phyloP scores from a whole-genome alignment of 2,797 vertebrate species.

The Protosalanx chinensis region DNA sequence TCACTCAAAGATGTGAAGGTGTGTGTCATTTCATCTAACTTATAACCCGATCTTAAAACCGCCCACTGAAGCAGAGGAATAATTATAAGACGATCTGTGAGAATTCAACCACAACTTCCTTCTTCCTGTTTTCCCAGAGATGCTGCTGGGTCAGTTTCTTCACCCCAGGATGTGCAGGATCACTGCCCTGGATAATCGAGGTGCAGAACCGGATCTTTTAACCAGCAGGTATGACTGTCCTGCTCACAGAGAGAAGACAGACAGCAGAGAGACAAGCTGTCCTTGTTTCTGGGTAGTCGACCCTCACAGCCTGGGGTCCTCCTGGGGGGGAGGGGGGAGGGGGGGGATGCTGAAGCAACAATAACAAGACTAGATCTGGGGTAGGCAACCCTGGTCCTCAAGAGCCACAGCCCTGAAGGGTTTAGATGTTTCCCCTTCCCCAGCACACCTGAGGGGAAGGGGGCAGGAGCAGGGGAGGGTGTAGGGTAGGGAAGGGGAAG shows the following conservation, averaged over 20 bases:
- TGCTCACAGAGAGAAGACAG: background rate
- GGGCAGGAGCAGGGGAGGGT: no score
- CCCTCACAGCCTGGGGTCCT: background rate
- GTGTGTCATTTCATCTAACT: background rate
- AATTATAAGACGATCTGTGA: no score
- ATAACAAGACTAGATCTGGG: background rate
- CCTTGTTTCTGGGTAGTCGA: conserved; percentile 30
- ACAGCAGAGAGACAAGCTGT: conserved; percentile 7
- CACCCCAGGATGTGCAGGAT: conserved; percentile 15
- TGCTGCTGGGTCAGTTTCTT: no score
- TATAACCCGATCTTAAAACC: background rate
- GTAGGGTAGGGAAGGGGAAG: no score
- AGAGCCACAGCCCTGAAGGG: no score
- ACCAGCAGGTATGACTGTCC: conserved; percentile 10
- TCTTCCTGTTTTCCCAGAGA: background rate
- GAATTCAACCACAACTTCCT: no score
- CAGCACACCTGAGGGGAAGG: no score
- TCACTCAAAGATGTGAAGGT: background rate
- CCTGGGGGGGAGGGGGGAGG: no score
- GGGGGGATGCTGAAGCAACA: background rate
- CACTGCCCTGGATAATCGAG: conserved; percentile 36
- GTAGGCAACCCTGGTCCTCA: no score
- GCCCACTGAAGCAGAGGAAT: background rate
- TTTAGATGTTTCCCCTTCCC: no score
- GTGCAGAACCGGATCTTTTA: conserved; percentile 12